These are phyloP conservation scores for Xestia xanthographa DNA, from an alignment of 2,888 invertebrate genomes.

Conservation along the genomic window DNA sequence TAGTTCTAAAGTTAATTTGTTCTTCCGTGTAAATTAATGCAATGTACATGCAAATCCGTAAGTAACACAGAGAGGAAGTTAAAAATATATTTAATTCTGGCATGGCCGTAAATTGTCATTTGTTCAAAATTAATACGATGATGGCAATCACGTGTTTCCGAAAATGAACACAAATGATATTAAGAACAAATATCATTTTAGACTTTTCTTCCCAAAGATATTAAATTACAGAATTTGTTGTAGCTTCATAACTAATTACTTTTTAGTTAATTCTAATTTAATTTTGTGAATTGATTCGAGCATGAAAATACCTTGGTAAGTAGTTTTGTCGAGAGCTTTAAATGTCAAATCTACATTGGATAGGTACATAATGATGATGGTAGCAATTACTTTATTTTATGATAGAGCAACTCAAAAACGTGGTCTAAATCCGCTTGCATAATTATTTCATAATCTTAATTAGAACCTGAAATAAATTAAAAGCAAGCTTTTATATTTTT, in stretches of 20 bases:
- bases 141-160: not conserved
- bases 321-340: not conserved
- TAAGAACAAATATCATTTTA: too few species aligned
- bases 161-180: constrained; percentile 13
- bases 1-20: constrained; percentile 19
- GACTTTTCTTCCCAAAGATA: not conserved
- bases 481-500: constrained; percentile 18
- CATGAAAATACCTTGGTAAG: not conserved
- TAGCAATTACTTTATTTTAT: not conserved
- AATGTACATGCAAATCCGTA: not conserved
- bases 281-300: not conserved
- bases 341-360: not conserved
- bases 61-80: not conserved
- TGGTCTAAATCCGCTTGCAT: not conserved
- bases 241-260: not conserved
- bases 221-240: not conserved
- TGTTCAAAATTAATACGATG: not conserved
- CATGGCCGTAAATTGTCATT: not conserved
- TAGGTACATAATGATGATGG: not conserved
- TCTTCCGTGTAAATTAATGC: constrained; percentile 8
- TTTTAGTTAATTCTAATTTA: not conserved
- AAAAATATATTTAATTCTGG: not conserved
- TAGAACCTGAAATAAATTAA: not conserved
- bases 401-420: fast-evolving
- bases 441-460: constrained; percentile 13